Evolutionary conservation across 2,888 invertebrate species (phyloP).

Genomic region (Chaitophorus viminalis): DNA sequence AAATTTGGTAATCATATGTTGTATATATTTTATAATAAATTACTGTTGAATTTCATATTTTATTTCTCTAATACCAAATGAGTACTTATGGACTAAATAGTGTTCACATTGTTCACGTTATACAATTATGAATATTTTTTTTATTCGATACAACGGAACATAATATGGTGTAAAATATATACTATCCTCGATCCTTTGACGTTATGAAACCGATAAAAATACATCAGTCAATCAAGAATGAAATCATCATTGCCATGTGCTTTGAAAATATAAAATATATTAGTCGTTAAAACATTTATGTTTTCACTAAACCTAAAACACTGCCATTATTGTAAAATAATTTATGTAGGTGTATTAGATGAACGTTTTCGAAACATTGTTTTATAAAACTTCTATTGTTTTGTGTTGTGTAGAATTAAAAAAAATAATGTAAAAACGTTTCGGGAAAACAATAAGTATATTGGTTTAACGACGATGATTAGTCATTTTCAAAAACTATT

Average conservation of each 20-base stretch:
- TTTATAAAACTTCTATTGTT: constrained; percentile 9
- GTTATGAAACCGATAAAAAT: too few relatives aligned
- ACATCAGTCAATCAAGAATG: not conserved
- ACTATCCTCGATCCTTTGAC: too few relatives aligned
- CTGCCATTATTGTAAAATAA: not conserved
- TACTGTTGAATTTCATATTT: too few relatives aligned
- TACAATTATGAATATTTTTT: too few relatives aligned
- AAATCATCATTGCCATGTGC: not conserved
- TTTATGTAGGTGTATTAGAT: constrained; percentile 4
- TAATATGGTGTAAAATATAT: too few relatives aligned
- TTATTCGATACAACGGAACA: too few relatives aligned
- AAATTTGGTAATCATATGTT: too few relatives aligned
- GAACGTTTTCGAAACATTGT: not conserved
- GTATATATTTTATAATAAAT: too few relatives aligned
- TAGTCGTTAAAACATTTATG: not conserved
- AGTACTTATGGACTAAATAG: too few relatives aligned
- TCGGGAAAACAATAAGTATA: not conserved
- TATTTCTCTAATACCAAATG: too few relatives aligned
- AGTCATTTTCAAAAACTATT: constrained; percentile 20
- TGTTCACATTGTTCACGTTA: too few relatives aligned
- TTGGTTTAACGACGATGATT: not conserved
- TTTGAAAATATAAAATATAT: not conserved
- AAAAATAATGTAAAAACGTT: not conserved
- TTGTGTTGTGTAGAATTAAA: not conserved
- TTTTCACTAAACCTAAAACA: not conserved